Base-by-base conservation (phyloP, 2,888 invertebrate species). In the Graphium colonna region DNA sequence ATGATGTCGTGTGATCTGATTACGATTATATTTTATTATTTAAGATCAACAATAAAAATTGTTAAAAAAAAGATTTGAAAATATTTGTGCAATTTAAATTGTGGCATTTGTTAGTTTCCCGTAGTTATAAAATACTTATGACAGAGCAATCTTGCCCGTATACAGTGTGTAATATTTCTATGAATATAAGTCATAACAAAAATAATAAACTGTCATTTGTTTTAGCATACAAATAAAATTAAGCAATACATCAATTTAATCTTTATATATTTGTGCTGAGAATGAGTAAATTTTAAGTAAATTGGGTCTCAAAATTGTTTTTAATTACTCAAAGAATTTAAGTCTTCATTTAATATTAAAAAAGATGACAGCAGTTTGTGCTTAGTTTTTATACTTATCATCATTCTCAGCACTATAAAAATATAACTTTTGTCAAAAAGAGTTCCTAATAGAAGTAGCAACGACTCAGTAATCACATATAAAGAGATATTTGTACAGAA, bases 391-490 rank as follows among this genome's bases (percentile, higher is more conserved):
- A 31, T 1, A 31, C 1, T 9, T 9, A 31, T 9, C 9, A n/a
- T n/a, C n/a, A n/a, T 31, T 9, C 9, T 1, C 4, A 31, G 31
- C 3, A 31, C 31, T 31, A 31, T 31, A 31, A 10, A 40, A 28
- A 3, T 46, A 38, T 10, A 46, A 40, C 31, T 28, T 18, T 41
- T 40, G 40, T 49, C 17, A 41, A 39, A 48, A 48, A 40, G 15
- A 43, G 15, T 15, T 9, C 4, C 12, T 3, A 1, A 3, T 33
- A 13, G 36, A 46, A 36, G 13, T 15, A 31, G 31, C 28, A 48
- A 39, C 26, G 40, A 40, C 28, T 41, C 7, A 17, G 17, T 16
- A 16, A 40, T 41, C 12, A 41, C 31, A 36, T 36, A 40, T 16
- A 40, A 28, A n/a, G n/a, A n/a, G n/a, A 26, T 15, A 39, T 21